phyloP scores from a whole-genome alignment of 2,113 vertebrate genomes.

The Psettodes erumei region DNA sequence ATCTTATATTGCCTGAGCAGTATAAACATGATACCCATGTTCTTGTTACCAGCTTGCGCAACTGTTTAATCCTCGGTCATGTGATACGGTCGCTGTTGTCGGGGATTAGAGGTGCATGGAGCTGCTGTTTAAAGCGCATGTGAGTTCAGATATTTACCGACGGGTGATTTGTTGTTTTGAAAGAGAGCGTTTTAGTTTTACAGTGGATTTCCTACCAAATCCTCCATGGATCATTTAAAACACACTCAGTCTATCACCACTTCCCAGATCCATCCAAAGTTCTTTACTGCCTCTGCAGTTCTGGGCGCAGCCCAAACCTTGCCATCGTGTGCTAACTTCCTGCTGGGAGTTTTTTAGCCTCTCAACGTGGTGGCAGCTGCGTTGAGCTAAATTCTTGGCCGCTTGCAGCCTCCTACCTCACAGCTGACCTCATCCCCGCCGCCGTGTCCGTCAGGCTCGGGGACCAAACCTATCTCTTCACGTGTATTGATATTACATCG shows the following conservation, averaged over 20 bases:
- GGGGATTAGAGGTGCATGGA: conserved; percentile 10
- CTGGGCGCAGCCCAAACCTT: neutral
- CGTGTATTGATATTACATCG: conserved; percentile 63
- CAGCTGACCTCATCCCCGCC: conserved; percentile 45
- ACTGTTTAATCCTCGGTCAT: conserved; percentile 31
- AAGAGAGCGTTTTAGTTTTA: neutral
- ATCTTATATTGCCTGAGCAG: conserved; percentile 20
- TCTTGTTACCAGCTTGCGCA: conserved; percentile 13
- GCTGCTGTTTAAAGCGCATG: conserved; percentile 6
- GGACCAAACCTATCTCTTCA: conserved; percentile 37
- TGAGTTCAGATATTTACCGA: neutral
- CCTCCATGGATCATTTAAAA: neutral
- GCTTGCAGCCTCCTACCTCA: conserved; percentile 29
- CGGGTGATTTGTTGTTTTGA: neutral
- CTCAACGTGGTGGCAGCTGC: conserved; percentile 41
- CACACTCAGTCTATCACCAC: no score
- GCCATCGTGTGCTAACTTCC: conserved; percentile 14
- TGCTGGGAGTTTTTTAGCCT: conserved; percentile 19
- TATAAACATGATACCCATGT: conserved; percentile 19
- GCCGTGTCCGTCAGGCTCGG: conserved; percentile 21
- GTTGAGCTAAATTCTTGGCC: conserved; percentile 39
- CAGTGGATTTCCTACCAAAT: no score
- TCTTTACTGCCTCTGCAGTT: neutral
- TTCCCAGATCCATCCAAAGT: neutral
- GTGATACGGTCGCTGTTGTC: conserved; percentile 14